phyloP scores from a whole-genome alignment of 2,797 vertebrate species.

The Oryzias dopingdopingensis region DNA sequence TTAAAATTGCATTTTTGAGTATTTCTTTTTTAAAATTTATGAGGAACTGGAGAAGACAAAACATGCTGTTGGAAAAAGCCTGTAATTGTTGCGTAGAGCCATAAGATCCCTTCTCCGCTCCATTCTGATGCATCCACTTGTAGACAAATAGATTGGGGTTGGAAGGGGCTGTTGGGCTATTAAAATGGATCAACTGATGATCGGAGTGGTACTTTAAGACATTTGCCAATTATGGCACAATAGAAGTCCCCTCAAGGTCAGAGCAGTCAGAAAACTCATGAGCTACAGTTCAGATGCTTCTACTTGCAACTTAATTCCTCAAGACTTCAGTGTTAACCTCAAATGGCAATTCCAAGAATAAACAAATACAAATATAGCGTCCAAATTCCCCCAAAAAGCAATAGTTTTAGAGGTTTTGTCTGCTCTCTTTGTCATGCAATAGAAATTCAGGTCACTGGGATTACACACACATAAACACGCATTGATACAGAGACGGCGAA shows the following conservation, averaged over 20 bases:
- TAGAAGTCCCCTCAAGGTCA: background rate
- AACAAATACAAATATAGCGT: background rate
- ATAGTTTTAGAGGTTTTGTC: slow-evolving; percentile 31
- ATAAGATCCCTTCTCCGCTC: too few species aligned
- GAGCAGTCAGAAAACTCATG: background rate
- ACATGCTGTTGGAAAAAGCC: too few species aligned
- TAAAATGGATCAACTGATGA: too few species aligned
- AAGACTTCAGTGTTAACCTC: too few species aligned
- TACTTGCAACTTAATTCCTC: too few species aligned
- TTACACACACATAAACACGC: slow-evolving; percentile 25
- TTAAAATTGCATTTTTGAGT: too few species aligned
- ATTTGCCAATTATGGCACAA: background rate
- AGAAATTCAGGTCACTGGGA: slow-evolving; percentile 59
- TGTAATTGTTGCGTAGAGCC: too few species aligned
- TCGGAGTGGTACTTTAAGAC: background rate
- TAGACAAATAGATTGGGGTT: too few species aligned
- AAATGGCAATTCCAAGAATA: background rate
- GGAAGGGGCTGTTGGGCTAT: too few species aligned
- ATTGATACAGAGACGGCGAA: slow-evolving; percentile 19
- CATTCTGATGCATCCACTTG: too few species aligned
- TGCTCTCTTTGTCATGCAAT: slow-evolving; percentile 42
- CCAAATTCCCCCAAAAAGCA: slow-evolving; percentile 26
- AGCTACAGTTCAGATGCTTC: background rate
- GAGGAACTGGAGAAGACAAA: too few species aligned
- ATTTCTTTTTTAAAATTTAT: too few species aligned